Evolutionary conservation across 2,113 vertebrate species (phyloP), one percentile per base, ranked within the genome.

Genomic region (Anhinga anhinga): DNA sequence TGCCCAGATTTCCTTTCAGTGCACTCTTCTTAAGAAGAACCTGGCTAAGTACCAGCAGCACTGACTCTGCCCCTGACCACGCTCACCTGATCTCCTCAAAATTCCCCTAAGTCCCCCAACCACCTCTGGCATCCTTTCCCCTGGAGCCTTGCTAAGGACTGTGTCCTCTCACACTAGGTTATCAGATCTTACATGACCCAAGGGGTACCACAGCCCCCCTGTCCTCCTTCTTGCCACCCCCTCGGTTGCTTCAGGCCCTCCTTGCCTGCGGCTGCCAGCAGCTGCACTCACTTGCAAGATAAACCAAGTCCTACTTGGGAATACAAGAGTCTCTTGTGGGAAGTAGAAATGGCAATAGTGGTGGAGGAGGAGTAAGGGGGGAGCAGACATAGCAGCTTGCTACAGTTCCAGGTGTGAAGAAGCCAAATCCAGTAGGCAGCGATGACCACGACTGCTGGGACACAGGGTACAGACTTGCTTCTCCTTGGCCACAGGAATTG

Each of bases 231-330:
- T 56, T 29, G 29, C 26, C 62, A 34, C 5, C 34, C 49, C 9
- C 26, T 27, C 26, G 11, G 7, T 20, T 2, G 5, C 83, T 32
- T 63, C 89, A 30, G 76, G 45, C 36, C 29, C 49, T 74, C 42
- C 56, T 78, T 67, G 65, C 69, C 69, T 6, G 27, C 0, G 2
- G 86, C 77, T 38, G n/a, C 79, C 50, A 42, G 73, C 30, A 90
- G 34, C 77, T 87, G 49, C 7, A 0, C 19, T 49, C 47, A 11
- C 55, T 52, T 83, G 58, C 62, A n/a, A 74, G 94, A 74, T 10
- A 29, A 55, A 16, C 38, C 10, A 2, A 50, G 23, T 13, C 74
- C 58, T 26, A 3, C 5, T 0, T 5, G n/a, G 59, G 23, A 25
- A 49, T 3, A 3, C 11, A 9, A 18, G 73, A 59, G 17, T 23